Evolutionary conservation across 2,888 invertebrate genomes (phyloP), one percentile per base, ranked within the genome.

Genomic region (Ichneumoninae sp.): DNA sequence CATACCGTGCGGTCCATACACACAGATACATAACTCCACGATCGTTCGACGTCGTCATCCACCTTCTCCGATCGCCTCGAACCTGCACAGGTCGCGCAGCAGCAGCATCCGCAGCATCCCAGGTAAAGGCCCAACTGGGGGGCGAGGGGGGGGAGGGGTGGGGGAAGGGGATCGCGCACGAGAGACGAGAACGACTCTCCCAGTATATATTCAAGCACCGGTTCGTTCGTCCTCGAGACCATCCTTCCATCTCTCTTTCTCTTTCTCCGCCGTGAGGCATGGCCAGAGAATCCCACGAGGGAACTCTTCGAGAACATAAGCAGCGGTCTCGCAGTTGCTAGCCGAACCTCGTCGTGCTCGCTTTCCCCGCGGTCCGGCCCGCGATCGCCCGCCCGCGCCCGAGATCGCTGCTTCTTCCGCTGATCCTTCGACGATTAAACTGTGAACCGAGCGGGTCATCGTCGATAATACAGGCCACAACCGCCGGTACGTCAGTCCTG

Each of bases 291-390:
- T 74, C 54, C 70, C 54, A 66, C 57, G 36, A 57, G 74, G 54
- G 81, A 84, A 62, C 70, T 50, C 62, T 60, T 60, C 65, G 76
- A 71, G 85, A 82, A 74, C 62, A 68, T 78, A 68, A 79, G 70
- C 82, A 68, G 66, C 65, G 52, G 57, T 75, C 85, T 84, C 70
- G 66, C 82, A 82, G 85, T 85, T 85, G 85, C 85, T 80, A 85
- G 85, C 85, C 85, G 85, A 82, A 80, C 85, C 82, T 82, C 82
- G 82, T 82, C 85, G 85, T 74, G 82, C 62, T 76, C 80, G 85
- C 85, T 85, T 82, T 85, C 85, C 68, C 82, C 80, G 82, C 52
- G 79, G 62, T 70, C 50, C 75, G 75, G 78, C 70, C 33, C 68
- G 50, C 68, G 50, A 66, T 19, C 57, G 36, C 3, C 62, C 47